phyloP scores from a whole-genome alignment of 2,888 invertebrate species.

The Cremastobaeus sp. region DNA sequence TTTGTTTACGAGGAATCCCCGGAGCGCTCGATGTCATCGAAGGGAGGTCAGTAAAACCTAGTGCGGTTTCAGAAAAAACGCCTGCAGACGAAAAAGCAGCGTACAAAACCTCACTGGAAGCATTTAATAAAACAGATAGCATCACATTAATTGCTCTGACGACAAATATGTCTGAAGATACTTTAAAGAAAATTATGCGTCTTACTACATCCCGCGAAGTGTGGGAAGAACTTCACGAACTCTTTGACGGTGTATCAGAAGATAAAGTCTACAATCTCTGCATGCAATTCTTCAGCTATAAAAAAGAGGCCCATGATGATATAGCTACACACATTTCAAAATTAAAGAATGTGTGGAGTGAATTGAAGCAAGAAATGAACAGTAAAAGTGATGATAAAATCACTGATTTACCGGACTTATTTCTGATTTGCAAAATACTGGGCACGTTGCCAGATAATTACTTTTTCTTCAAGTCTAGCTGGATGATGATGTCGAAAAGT shows the following conservation, averaged over 20 bases:
- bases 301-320: constrained; percentile 5
- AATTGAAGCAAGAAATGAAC: constrained; percentile 11
- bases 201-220: background rate
- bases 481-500: constrained; percentile 38
- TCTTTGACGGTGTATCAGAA: constrained; percentile 23
- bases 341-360: constrained; percentile 25
- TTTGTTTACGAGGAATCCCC: constrained; percentile 15
- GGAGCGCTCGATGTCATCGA: constrained; percentile 5
- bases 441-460: constrained; percentile 33
- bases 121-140: constrained; percentile 15
- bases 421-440: constrained; percentile 59
- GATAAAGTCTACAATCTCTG: constrained; percentile 23
- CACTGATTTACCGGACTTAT: constrained; percentile 19
- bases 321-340: constrained; percentile 27
- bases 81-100: background rate
- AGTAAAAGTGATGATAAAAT: constrained; percentile 3
- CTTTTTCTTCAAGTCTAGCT: constrained; percentile 40
- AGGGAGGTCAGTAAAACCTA: constrained; percentile 21
- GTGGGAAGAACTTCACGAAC: constrained; percentile 13
- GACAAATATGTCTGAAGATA: constrained; percentile 28
- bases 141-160: constrained; percentile 12
- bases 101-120: constrained; percentile 23
- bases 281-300: constrained; percentile 18
- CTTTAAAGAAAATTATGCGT: constrained; percentile 30
- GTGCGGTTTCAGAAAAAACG: background rate